Evolutionary conservation across 2,113 vertebrate species (phyloP), one percentile per base, ranked within the genome.

Genomic region (Varanus komodoensis): DNA sequence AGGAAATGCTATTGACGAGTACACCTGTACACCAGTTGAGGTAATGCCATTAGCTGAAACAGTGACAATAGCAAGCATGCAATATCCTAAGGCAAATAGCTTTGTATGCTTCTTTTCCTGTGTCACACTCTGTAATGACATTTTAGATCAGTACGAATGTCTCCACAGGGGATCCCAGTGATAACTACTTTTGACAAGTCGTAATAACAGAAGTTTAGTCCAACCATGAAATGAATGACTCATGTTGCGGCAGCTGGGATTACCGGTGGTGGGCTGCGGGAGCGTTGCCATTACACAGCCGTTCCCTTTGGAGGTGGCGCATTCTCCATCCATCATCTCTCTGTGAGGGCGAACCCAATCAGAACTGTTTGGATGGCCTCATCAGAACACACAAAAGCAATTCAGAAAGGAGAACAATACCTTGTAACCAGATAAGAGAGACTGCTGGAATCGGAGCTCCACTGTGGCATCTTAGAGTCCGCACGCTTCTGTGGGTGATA

Each of bases 121-220:
- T 88, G 92, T 94, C 71, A 11, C 89, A 69, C 90, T 92, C 78
- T 84, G 87, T 94, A 91, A 95, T 94, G 93, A 93, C 89, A 89
- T 75, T 91, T 95, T 74, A 92, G 91, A 93, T 94, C 92, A 94
- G 91, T 87, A 92, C 92, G 87, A 88, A 93, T 86, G 86, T 93
- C 57, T 89, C 93, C 89, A 89, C 48, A 12, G 92, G 93, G 93
- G 93, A 94, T 94, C 78, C 2, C 0, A 89, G 89, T 64, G 91
- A 95, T 95, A 95, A 95, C 91, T 89, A 38, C 78, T 92, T 95
- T 91, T 95, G 95, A 95, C 95, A 96, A 93, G 91, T 68, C 88
- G 85, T 89, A 93, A 93, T 95, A 95, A 92, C 74, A 92, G 90
- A 94, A 93, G 89, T 93, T 96, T 92, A 89, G 93, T 89, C 91